Percentiles rank a stretch among this genome's conserved stretches.
Conservation (phyloP, 1,140 invertebrate species). For the Ostrea denselamellosa region DNA sequence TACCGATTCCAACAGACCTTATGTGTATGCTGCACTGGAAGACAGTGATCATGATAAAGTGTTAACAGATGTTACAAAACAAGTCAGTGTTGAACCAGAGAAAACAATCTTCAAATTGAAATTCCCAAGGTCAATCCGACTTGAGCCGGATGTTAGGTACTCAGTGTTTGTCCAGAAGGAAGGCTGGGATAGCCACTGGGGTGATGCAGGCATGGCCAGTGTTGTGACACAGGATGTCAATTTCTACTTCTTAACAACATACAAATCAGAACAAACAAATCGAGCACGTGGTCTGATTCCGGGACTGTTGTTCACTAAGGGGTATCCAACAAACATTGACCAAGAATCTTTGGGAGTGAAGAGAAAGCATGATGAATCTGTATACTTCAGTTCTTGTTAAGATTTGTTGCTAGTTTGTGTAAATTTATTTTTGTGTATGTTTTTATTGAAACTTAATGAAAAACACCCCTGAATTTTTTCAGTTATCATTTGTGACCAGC, state of each 20-base stretch:
- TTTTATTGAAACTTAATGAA: background rate
- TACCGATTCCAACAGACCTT: background rate
- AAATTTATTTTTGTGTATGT: background rate
- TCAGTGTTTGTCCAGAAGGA: conserved; percentile 36
- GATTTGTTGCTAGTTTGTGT: background rate
- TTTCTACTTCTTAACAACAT: conserved; percentile 41
- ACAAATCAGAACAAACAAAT: conserved; percentile 43
- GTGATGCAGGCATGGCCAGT: conserved; percentile 43
- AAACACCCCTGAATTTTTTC: too few relatives aligned
- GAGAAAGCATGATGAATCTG: background rate
- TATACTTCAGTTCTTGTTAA: background rate
- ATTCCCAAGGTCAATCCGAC: conserved; percentile 8
- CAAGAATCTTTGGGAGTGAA: conserved; percentile 10
- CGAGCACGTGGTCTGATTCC: conserved; percentile 27
- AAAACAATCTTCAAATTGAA: conserved; percentile 28
- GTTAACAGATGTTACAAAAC: conserved; percentile 40
- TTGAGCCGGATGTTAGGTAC: conserved; percentile 35
- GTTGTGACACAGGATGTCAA: conserved; percentile 36
- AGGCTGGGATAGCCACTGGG: conserved; percentile 24
- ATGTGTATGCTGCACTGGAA: conserved; percentile 41
- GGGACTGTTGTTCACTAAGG: conserved; percentile 16
- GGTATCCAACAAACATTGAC: background rate
- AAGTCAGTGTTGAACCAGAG: background rate
- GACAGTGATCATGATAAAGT: conserved; percentile 36
- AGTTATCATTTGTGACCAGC: too few relatives aligned